Evolutionary conservation across 53 echinoderm and acorn worm genomes (phyloP), one percentile per base, ranked within the genome.

Genomic region (Echinarachnius parma): DNA sequence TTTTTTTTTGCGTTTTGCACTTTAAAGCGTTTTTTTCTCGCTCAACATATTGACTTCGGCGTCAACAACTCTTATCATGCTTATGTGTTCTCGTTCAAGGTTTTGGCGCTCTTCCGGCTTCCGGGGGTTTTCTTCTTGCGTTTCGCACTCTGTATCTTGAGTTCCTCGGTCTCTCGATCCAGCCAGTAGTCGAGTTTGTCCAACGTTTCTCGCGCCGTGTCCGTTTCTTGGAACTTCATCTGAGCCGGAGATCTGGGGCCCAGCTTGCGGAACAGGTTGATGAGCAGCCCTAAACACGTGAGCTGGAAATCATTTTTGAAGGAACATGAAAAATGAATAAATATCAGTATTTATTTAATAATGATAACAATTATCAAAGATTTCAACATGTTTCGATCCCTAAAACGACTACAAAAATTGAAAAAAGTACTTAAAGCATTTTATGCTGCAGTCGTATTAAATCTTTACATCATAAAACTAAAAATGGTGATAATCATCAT

Each of bases 171-270:
- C 44, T 72, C 74, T 9, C 74, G 28, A 28, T 72, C 74, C 27
- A 72, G 24, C 74, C 74, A 72, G 74, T 72, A 72, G 18, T 72
- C 74, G 28, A 72, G 74, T 36, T 72, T 72, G 42, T 72, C 74
- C 28, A 72, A 35, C 0, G 56, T 57, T 29, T 44, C 33, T 13
- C 57, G 35, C 16, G 74, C 74, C 1, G 74, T 72, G 74, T 72
- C 74, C 29, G 57, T 15, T 7, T 72, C 74, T 4, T 55, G 32
- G 44, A 72, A 72, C 23, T 72, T 72, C 74, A 72, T 72, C 57
- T 72, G 39, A 1, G 56, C 26, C 27, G 74, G 74, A 16, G 74
- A 72, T 9, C 26, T 39, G 24, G 74, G 74, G 2, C 74, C 74
- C 74, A 72, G 55, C 42, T 5, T 72, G 56, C 27, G 35, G 4